phyloP scores from a whole-genome alignment of 2,113 vertebrate species.

The Austrofundulus limnaeus region DNA sequence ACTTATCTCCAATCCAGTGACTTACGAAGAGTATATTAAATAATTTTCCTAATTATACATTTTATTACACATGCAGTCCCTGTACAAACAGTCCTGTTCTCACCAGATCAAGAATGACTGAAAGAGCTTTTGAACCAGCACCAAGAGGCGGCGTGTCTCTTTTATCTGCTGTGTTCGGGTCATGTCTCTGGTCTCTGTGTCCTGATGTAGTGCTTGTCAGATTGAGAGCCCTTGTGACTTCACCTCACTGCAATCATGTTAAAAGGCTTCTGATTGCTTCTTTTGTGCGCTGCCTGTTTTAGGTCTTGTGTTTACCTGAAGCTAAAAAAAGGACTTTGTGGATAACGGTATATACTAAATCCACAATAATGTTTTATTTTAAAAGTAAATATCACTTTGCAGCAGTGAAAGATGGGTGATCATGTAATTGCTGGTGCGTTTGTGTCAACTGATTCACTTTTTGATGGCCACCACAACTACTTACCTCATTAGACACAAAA shows the following conservation, averaged over 20 bases:
- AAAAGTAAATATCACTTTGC: no score
- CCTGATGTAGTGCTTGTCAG: constrained; percentile 5
- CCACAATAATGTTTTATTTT: no score
- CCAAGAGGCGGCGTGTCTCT: constrained; percentile 23
- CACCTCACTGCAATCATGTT: constrained; percentile 12
- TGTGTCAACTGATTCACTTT: no score
- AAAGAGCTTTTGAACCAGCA: constrained; percentile 13
- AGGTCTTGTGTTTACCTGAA: not conserved
- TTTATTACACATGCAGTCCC: not conserved
- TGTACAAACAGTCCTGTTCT: constrained; percentile 2
- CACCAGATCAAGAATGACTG: constrained; percentile 30
- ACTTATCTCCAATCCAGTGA: constrained; percentile 48
- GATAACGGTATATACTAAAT: no score
- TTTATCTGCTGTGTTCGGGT: constrained; percentile 40
- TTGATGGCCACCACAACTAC: no score
- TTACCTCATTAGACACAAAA: no score
- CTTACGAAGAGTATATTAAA: no score
- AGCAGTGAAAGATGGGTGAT: no score
- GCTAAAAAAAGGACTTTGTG: not conserved
- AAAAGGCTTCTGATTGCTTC: constrained; percentile 24
- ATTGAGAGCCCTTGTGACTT: constrained; percentile 3
- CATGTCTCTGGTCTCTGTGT: constrained; percentile 20
- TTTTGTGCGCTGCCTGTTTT: not conserved
- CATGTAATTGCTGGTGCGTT: no score
- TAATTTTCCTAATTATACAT: not conserved